A percentile compares a stretch with the other conserved stretches of the same genome.
phyloP scores from a whole-genome alignment of 2,113 vertebrate species.

The Podocnemis expansa region DNA sequence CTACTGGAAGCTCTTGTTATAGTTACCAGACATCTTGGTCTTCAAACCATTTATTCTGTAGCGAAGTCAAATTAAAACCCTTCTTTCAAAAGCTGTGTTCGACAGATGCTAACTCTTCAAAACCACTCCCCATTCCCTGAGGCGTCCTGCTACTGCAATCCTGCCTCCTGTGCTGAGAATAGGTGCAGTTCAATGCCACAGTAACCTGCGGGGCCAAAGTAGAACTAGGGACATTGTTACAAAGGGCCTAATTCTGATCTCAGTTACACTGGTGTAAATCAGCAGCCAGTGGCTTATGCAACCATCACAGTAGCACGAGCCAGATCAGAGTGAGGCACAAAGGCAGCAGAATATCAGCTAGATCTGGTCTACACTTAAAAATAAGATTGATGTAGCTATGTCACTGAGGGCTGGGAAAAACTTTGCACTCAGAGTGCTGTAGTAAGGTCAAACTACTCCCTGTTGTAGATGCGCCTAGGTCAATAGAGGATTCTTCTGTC shows the following conservation, averaged over 20 bases:
- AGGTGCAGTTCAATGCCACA: background rate
- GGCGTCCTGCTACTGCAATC: background rate
- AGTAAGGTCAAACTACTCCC: background rate
- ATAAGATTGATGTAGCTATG: background rate
- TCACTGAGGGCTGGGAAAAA: background rate
- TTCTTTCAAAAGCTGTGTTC: background rate
- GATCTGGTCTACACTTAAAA: background rate
- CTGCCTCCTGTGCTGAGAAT: background rate
- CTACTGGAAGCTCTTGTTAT: background rate
- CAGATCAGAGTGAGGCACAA: background rate
- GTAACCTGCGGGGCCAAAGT: background rate
- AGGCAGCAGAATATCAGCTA: background rate
- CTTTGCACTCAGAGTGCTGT: background rate
- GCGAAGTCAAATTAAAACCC: too few relatives aligned
- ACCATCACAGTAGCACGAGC: background rate
- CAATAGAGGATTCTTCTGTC: background rate
- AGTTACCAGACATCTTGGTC: background rate
- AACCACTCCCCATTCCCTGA: background rate
- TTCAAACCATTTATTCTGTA: too few relatives aligned
- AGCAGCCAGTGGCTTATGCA: background rate
- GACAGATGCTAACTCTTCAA: background rate
- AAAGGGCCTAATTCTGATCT: background rate
- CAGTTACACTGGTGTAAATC: background rate
- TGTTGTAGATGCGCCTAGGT: background rate
- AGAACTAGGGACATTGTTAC: background rate